Conservation (phyloP, 2,113 vertebrate genomes). For the Tamias sibiricus region DNA sequence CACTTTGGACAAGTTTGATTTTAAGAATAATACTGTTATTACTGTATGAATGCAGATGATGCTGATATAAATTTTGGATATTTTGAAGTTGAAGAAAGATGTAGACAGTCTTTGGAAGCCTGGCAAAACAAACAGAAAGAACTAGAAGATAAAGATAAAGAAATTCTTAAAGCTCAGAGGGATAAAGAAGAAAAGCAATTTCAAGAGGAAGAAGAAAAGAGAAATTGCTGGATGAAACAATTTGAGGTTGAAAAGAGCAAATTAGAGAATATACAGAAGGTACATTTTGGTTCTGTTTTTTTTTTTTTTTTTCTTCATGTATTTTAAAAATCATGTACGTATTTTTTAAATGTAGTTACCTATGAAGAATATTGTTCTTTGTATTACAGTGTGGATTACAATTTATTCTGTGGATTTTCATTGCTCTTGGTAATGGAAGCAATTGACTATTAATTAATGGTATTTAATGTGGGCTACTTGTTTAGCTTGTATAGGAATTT, state of each 20-base stretch:
- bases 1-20: conserved; percentile 27
- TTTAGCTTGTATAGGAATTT: neutral
- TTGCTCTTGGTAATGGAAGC: neutral
- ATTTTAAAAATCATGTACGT: too few relatives aligned
- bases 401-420: neutral
- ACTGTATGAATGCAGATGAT: conserved; percentile 80
- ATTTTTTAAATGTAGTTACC: neutral
- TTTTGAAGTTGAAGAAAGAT: conserved; percentile 85
- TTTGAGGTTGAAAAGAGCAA: conserved; percentile 89
- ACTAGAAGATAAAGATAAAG: conserved; percentile 81
- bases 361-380: neutral
- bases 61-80: conserved; percentile 82
- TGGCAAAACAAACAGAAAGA: conserved; percentile 85
- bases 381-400: neutral
- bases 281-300: conserved; percentile 65
- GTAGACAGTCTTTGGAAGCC: conserved; percentile 82
- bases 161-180: conserved; percentile 78
- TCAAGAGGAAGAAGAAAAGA: conserved; percentile 85
- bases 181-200: conserved; percentile 79
- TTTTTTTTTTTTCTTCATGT: neutral
- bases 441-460: neutral
- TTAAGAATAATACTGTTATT: conserved; percentile 15
- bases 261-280: conserved; percentile 86
- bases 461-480: neutral
- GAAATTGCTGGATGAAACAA: conserved; percentile 79